Evolutionary conservation across 2,113 vertebrate species (phyloP).

Genomic region (Semnopithecus entellus): DNA sequence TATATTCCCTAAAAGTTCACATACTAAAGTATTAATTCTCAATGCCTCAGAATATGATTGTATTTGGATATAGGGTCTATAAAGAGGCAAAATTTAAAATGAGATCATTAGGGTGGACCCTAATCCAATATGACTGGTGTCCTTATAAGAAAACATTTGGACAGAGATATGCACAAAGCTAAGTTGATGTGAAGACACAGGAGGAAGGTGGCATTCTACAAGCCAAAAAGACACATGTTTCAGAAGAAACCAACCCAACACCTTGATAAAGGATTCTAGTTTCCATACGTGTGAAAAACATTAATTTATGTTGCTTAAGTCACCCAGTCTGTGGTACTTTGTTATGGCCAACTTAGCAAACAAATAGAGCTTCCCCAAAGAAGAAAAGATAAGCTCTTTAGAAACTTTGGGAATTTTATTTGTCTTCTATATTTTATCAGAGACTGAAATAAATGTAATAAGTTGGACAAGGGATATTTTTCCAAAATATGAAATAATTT

Average conservation of each 20-base stretch:
- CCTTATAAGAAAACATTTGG: neutral
- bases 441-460: neutral
- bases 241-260: neutral
- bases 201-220: neutral
- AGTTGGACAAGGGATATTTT: neutral
- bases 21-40: neutral
- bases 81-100: neutral
- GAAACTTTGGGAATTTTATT: neutral
- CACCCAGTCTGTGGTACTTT: neutral
- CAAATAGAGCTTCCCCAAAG: neutral
- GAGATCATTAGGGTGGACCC: neutral
- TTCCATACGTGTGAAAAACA: neutral
- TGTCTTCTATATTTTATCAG: neutral
- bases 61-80: neutral
- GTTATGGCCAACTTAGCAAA: neutral
- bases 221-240: neutral
- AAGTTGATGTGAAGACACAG: neutral
- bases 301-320: neutral
- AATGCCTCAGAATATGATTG: neutral
- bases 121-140: neutral
- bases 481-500: neutral
- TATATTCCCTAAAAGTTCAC: neutral
- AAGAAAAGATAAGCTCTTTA: fast-evolving
- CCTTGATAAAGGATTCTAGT: neutral
- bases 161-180: neutral